These are phyloP conservation scores for Chrysopa pallens DNA, from an alignment of 1,140 invertebrate genomes.

Conservation along the genomic window DNA sequence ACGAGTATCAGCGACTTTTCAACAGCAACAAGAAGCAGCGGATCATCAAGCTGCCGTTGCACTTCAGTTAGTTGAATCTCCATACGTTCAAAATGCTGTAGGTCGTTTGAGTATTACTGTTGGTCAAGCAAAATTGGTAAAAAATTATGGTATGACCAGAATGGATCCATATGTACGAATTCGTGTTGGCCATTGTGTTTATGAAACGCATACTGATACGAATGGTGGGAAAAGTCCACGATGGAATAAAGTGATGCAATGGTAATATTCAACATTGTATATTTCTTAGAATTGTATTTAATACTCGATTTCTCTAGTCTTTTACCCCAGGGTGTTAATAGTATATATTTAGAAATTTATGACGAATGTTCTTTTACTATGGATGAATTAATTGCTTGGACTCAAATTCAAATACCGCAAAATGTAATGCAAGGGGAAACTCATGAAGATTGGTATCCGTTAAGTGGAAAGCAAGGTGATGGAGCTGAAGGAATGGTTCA, in stretches of 20 bases:
- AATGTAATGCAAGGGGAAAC: conserved; percentile 72
- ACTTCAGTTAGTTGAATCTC: conserved; percentile 37
- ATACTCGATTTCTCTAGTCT: conserved; percentile 36
- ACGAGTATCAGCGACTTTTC: conserved; percentile 33
- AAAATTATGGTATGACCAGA: conserved; percentile 90
- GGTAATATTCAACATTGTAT: conserved; percentile 33
- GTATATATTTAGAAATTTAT: conserved; percentile 84
- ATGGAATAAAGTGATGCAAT: conserved; percentile 88
- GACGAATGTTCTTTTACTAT: conserved; percentile 93
- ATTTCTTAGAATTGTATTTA: conserved; percentile 1
- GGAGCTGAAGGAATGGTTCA: conserved; percentile 78
- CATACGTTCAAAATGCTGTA: conserved; percentile 28
- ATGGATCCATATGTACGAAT: conserved; percentile 96
- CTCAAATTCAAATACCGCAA: conserved; percentile 65
- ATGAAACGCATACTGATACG: conserved; percentile 85
- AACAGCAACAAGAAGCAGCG: conserved; percentile 46
- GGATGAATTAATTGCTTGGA: conserved; percentile 90
- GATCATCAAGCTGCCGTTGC: conserved; percentile 65
- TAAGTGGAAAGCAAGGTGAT: conserved; percentile 86
- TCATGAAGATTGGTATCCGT: conserved; percentile 81
- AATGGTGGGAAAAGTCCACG: conserved; percentile 91
- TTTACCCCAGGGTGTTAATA: conserved; percentile 70
- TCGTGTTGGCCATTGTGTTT: conserved; percentile 78
- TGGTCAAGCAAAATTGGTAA: conserved; percentile 74
- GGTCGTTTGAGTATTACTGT: conserved; percentile 68